Conservation (phyloP, 2,113 vertebrate species). For the Podarcis muralis region DNA sequence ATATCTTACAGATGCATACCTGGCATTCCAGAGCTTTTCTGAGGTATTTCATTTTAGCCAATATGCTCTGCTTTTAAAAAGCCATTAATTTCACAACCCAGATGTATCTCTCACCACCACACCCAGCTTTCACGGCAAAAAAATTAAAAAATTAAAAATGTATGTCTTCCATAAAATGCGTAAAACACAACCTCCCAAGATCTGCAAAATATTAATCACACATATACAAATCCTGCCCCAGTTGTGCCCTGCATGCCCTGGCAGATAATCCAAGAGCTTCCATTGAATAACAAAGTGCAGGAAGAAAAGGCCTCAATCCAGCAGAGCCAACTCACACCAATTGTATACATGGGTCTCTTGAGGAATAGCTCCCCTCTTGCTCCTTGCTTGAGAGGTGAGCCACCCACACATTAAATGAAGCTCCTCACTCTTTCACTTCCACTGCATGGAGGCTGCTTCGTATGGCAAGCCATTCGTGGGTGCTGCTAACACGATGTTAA, state of each 20-base stretch:
- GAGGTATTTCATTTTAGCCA: constrained; percentile 70
- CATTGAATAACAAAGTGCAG: neutral
- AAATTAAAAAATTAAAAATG: neutral
- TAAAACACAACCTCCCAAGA: neutral
- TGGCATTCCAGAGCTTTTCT: constrained; percentile 73
- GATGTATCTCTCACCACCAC: constrained; percentile 53
- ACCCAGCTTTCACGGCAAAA: neutral
- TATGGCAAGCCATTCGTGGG: neutral
- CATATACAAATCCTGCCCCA: no score
- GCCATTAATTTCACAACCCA: constrained; percentile 71
- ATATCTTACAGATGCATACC: constrained; percentile 70
- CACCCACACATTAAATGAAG: neutral
- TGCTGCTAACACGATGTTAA: no score
- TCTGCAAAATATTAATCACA: constrained; percentile 2
- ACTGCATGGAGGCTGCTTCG: neutral
- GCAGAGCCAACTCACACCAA: no score
- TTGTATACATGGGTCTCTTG: neutral
- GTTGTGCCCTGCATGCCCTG: neutral
- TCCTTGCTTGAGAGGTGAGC: neutral
- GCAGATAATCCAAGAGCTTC: neutral
- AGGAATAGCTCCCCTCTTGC: neutral
- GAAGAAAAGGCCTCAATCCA: neutral
- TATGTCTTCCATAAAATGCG: neutral
- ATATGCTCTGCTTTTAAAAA: constrained; percentile 59
- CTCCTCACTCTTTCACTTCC: neutral